Conservation (phyloP, 2,888 invertebrate genomes). For the Erannis defoliaria region DNA sequence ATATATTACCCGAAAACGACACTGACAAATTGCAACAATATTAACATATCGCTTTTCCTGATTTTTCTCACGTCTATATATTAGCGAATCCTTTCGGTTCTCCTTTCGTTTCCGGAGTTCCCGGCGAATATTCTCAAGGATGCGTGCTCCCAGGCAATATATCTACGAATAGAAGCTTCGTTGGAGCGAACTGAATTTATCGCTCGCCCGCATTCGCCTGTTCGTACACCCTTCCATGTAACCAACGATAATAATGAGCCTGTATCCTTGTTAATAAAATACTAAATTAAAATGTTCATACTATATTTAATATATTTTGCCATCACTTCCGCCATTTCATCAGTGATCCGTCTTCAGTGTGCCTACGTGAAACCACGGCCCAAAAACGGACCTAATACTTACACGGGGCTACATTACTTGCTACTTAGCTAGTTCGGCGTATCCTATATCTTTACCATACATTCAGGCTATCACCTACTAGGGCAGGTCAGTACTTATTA, state of each 20-base stretch:
- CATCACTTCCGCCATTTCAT: too few relatives aligned
- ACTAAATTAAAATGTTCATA: neutral
- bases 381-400: too few relatives aligned
- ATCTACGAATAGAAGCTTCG: slow-evolving; percentile 43
- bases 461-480: too few relatives aligned
- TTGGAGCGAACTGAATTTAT: slow-evolving; percentile 54
- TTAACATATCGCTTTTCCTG: slow-evolving; percentile 28
- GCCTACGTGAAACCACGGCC: too few relatives aligned
- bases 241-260: slow-evolving; percentile 30
- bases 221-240: slow-evolving; percentile 45
- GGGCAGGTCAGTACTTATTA: too few relatives aligned
- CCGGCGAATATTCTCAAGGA: slow-evolving; percentile 41
- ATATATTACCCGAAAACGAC: neutral
- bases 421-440: too few relatives aligned
- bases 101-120: slow-evolving; percentile 40
- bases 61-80: slow-evolving; percentile 34
- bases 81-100: slow-evolving; percentile 41
- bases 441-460: too few relatives aligned
- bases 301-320: too few relatives aligned
- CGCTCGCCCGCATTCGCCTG: slow-evolving; percentile 45
- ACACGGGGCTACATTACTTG: too few relatives aligned
- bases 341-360: too few relatives aligned
- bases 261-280: slow-evolving; percentile 4
- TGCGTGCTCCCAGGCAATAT: slow-evolving; percentile 49
- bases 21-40: slow-evolving; percentile 27